Conservation (phyloP, 2,113 vertebrate species). For the Sitta europaea region DNA sequence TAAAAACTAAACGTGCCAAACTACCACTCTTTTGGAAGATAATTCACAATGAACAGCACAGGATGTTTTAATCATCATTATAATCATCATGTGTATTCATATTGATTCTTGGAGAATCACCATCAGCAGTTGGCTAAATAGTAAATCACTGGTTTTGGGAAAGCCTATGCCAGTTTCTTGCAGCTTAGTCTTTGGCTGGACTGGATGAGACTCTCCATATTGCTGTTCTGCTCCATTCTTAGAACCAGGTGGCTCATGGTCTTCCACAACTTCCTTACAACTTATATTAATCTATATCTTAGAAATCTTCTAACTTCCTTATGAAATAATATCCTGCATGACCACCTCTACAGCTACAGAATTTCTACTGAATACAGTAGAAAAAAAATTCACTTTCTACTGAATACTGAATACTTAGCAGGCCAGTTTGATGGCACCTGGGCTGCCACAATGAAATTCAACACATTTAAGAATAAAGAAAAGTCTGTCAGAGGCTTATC, state of each 20-base stretch:
- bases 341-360: background rate
- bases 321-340: background rate
- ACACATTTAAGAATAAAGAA: background rate
- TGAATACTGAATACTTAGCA: background rate
- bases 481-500: background rate
- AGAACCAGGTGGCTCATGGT: fast-evolving
- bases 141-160: background rate
- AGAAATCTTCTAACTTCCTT: background rate
- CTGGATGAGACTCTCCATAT: background rate
- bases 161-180: background rate
- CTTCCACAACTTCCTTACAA: background rate
- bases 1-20: background rate
- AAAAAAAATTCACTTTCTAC: too few species aligned
- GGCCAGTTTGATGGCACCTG: background rate
- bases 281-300: background rate
- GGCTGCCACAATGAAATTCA: background rate
- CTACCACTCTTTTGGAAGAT: background rate
- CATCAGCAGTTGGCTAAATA: background rate
- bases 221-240: background rate
- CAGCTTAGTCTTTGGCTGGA: background rate
- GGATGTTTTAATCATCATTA: background rate
- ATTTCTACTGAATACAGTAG: background rate
- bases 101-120: background rate
- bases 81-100: background rate
- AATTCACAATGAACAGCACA: background rate